A percentile compares a stretch with the other conserved stretches of the same genome.
Conservation (phyloP, 2,888 invertebrate species). For the Macroteleia sp. region DNA sequence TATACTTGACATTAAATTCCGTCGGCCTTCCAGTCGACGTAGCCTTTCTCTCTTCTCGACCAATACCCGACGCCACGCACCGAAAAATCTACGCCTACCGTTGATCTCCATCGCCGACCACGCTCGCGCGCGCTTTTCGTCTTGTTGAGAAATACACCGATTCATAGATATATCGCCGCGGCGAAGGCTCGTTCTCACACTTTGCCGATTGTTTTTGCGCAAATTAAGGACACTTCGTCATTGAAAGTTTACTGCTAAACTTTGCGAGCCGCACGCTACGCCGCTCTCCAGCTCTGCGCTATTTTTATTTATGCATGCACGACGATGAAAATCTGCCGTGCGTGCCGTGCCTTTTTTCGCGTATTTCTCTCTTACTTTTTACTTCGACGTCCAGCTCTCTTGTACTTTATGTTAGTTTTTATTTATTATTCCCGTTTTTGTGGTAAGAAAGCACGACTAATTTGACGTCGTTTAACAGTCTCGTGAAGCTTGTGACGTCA, state of each 20-base stretch:
- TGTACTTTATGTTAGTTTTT: no score
- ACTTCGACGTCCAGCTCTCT: no score
- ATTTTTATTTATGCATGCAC: conserved; percentile 58
- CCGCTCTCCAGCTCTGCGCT: conserved; percentile 37
- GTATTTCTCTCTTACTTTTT: not conserved
- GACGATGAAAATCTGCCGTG: conserved; percentile 41
- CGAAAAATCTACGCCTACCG: conserved; percentile 79
- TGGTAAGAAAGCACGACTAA: no score
- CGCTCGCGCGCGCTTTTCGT: conserved; percentile 58
- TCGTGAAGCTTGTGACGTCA: no score
- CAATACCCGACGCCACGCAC: conserved; percentile 76
- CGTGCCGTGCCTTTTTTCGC: conserved; percentile 10
- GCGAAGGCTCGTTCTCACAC: conserved; percentile 61
- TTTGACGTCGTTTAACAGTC: no score
- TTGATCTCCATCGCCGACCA: conserved; percentile 63
- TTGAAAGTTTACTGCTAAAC: conserved; percentile 57
- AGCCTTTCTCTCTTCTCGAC: conserved; percentile 80
- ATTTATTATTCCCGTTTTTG: no score
- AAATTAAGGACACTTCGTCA: conserved; percentile 64
- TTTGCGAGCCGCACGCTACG: conserved; percentile 54
- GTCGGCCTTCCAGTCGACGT: conserved; percentile 77
- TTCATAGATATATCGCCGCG: conserved; percentile 51
- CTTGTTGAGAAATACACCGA: conserved; percentile 58
- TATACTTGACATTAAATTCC: conserved; percentile 83
- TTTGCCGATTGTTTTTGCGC: conserved; percentile 64